Evolutionary conservation across 2,797 vertebrate genomes (phyloP), one percentile per base, ranked within the genome.

Genomic region (Myotis vivesi): DNA sequence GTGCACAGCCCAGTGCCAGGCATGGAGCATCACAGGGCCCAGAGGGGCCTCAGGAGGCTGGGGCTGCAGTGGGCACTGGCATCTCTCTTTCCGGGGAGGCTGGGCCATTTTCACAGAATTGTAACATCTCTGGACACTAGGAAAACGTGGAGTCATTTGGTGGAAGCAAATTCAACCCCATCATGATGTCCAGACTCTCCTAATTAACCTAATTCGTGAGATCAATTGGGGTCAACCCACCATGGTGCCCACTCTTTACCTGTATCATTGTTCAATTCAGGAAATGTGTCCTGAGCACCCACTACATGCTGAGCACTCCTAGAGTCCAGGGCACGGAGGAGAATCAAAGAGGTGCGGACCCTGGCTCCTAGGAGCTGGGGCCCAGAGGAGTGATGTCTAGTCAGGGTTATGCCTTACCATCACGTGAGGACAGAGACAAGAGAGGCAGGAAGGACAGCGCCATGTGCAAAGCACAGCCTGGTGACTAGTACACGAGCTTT

Each of bases 181-280:
- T 75, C 7, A 12, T 3, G 0, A 66, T 88, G 66, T 87, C 44
- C 30, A 53, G 15, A 69, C 49, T 28, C 20, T 55, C 13, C 33
- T 79, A 83, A 73, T 87, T 72, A 87, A 72, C 76, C 69, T 77
- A 72, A 87, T 87, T 36, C 44, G 2, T 36, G 30, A 79, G 82
- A 77, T 77, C 30, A 20, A 15, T 30, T 90, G 2, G 33, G 41
- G 64, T 79, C 64, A 76, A 62, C 28, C 23, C 38, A n/a, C 3
- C 49, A 22, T 8, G 3, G 11, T 53, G n/a, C 15, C 46, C 28
- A 25, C 64, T 83, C 64, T 77, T 87, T 71, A 55, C 28, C 66
- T 76, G 7, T 76, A 11, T 49, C 53, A 69, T 44, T 41, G 13
- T 57, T 92, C 44, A 20, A 33, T 33, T 86, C 44, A 25, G 9